phyloP scores from a whole-genome alignment of 2,888 invertebrate species.

The Xanthia icteritia region DNA sequence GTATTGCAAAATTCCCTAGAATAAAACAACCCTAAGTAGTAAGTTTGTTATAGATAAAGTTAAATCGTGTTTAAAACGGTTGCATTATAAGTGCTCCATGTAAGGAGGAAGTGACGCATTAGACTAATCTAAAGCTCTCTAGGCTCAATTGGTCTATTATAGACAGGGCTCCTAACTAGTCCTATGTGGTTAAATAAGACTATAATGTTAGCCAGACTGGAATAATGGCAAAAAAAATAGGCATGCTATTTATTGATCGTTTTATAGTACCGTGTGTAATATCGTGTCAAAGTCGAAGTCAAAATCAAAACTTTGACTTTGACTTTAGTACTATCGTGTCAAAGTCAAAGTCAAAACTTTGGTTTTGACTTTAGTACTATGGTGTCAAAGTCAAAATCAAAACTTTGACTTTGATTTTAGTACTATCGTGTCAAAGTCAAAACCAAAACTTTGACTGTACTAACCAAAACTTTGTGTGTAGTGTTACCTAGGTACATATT shows the following conservation, averaged over 20 bases:
- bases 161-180: conserved; percentile 36
- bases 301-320: too few species aligned
- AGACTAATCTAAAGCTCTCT: conserved; percentile 58
- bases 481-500: too few species aligned
- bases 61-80: conserved; percentile 43
- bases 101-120: conserved; percentile 59
- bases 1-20: background rate
- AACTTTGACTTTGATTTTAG: too few species aligned
- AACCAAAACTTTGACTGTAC: too few species aligned
- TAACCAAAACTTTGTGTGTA: too few species aligned
- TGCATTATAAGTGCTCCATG: conserved; percentile 43
- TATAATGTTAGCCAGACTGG: conserved; percentile 14
- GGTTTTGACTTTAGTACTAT: too few species aligned
- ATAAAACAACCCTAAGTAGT: background rate
- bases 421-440: too few species aligned
- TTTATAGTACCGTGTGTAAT: too few species aligned
- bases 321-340: too few species aligned
- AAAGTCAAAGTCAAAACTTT: too few species aligned
- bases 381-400: too few species aligned
- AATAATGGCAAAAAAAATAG: conserved; percentile 1
- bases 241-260: background rate
- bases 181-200: conserved; percentile 15
- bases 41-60: conserved; percentile 37
- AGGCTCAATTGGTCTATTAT: conserved; percentile 56
- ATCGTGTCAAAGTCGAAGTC: too few species aligned